Conservation (phyloP, 2,888 invertebrate genomes). For the Nebria brevicollis region DNA sequence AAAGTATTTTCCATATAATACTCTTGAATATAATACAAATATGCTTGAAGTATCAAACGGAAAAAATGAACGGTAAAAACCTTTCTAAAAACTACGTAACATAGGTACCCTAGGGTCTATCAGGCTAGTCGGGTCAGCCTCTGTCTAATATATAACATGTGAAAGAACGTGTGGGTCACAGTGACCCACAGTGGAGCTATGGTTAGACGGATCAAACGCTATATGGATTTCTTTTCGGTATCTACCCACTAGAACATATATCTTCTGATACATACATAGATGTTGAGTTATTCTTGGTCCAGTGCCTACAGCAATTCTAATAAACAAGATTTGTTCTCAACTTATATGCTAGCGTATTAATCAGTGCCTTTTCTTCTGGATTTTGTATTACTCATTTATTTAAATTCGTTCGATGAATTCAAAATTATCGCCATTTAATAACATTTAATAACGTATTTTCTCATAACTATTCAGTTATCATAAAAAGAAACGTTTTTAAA, state of each 20-base stretch:
- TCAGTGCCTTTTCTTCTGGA: no score
- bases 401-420: no score
- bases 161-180: neutral
- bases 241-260: neutral
- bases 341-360: neutral
- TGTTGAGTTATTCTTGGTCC: slow-evolving; percentile 20
- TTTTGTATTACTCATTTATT: no score
- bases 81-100: neutral
- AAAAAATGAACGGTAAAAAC: neutral
- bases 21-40: neutral
- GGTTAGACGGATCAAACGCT: neutral
- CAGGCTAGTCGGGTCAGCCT: neutral
- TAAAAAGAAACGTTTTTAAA: no score
- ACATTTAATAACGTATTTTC: no score
- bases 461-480: no score
- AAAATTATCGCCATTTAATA: no score
- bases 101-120: neutral
- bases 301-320: slow-evolving; percentile 20
- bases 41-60: neutral
- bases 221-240: neutral
- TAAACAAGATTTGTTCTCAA: slow-evolving; percentile 6
- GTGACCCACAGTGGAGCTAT: neutral
- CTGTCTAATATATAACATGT: neutral
- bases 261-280: slow-evolving; percentile 19
- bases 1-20: neutral